Evolutionary conservation across 1,140 invertebrate genomes (phyloP).

Genomic region (Zophobas morio): DNA sequence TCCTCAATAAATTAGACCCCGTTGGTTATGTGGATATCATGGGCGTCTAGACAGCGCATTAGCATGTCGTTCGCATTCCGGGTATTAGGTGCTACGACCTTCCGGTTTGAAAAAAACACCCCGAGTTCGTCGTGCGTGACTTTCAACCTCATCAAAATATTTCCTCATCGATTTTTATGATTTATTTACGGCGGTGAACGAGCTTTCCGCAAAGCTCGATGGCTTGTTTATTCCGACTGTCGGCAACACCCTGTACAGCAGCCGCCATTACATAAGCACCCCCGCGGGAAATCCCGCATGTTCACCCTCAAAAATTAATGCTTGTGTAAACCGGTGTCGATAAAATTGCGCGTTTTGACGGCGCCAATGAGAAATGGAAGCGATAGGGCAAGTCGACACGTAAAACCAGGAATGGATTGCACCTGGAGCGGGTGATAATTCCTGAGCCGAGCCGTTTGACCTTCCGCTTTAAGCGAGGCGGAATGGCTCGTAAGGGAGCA

Average conservation of each 20-base stretch:
- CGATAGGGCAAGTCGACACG: background rate
- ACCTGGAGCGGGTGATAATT: constrained; percentile 11
- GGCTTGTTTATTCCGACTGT: constrained; percentile 14
- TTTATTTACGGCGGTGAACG: constrained; percentile 25
- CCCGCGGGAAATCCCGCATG: constrained; percentile 22
- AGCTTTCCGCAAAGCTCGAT: constrained; percentile 1
- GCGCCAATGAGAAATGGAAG: constrained; percentile 10
- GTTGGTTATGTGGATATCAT: no score
- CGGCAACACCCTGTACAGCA: no score
- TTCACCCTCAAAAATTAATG: constrained; percentile 22
- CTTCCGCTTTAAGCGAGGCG: constrained; percentile 20
- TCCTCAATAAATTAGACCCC: no score
- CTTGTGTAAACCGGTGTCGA: constrained; percentile 13
- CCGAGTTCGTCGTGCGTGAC: constrained; percentile 7
- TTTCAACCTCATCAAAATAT: constrained; percentile 25
- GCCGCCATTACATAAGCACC: constrained; percentile 25
- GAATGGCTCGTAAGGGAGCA: constrained; percentile 37
- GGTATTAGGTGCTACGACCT: no score
- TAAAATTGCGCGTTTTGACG: constrained; percentile 10
- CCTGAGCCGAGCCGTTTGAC: background rate
- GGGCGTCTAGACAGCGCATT: background rate
- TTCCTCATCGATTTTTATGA: constrained; percentile 35
- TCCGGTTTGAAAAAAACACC: background rate
- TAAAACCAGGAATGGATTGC: background rate
- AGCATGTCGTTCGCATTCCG: no score